A percentile compares a stretch with the other conserved stretches of the same genome.
Evolutionary conservation across 1,140 invertebrate species (phyloP).

Genomic region (Notospermus geniculatus): DNA sequence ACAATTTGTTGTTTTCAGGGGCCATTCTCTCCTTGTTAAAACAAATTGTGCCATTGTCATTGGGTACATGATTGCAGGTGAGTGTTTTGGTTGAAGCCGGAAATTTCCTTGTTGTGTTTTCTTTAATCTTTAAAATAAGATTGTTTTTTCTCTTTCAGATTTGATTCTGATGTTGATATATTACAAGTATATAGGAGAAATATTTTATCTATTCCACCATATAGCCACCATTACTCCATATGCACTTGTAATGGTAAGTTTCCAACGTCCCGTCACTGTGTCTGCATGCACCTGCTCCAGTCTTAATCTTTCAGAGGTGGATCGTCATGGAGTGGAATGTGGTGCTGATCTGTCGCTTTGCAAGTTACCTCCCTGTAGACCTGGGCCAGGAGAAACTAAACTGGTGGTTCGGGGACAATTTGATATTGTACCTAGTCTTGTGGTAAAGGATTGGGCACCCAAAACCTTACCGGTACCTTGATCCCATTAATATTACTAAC

Average conservation of each 20-base stretch:
- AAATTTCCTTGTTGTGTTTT: too few species aligned
- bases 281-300: too few species aligned
- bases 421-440: too few species aligned
- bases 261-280: background rate
- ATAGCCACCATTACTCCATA: conserved; percentile 47
- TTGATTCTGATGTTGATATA: conserved; percentile 39
- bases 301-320: too few species aligned
- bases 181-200: conserved; percentile 45
- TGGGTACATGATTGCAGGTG: conserved; percentile 46
- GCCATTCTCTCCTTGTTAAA: conserved; percentile 35
- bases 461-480: too few species aligned
- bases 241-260: conserved; percentile 45
- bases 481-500: too few species aligned
- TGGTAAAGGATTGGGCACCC: too few species aligned
- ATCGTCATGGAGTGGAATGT: too few species aligned
- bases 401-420: too few species aligned
- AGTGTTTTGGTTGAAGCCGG: conserved; percentile 6
- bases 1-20: conserved; percentile 27
- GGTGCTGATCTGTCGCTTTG: too few species aligned
- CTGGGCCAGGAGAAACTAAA: too few species aligned
- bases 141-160: conserved; percentile 33
- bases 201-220: conserved; percentile 49
- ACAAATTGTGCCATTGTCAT: conserved; percentile 44
- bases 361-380: too few species aligned
- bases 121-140: background rate